These are phyloP conservation scores for Oscheius sp. DNA, from an alignment of 2,888 invertebrate species.

Conservation along the genomic window DNA sequence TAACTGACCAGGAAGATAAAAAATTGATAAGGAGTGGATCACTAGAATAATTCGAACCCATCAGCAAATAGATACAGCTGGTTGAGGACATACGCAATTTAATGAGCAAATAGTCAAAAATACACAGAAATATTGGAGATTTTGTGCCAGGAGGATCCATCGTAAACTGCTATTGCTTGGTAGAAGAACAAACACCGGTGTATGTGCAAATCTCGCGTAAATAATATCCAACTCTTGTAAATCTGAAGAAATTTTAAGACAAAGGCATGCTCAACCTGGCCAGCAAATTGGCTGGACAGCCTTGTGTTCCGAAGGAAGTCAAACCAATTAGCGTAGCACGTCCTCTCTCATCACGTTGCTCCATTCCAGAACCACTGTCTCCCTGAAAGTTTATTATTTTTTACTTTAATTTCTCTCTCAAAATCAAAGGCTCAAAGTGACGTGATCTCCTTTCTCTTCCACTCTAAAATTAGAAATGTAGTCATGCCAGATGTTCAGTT, in stretches of 20 bases:
- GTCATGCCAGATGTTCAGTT: not conserved
- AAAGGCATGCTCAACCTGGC: conserved; percentile 43
- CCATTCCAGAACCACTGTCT: conserved; percentile 64
- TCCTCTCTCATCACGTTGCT: conserved; percentile 56
- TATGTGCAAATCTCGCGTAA: conserved; percentile 56
- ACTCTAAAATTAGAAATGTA: not conserved
- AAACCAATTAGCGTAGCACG: conserved; percentile 58
- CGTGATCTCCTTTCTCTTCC: too few relatives aligned
- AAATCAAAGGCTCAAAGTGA: not conserved
- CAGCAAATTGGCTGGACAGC: conserved; percentile 67
- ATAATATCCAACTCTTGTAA: conserved; percentile 61
- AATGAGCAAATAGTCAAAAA: not conserved
- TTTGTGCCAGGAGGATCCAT: not conserved
- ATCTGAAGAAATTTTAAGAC: conserved; percentile 33
- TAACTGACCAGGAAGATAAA: too few relatives aligned
- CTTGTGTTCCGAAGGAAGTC: conserved; percentile 67
- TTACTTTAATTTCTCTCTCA: not conserved
- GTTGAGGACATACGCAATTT: not conserved
- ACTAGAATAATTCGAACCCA: too few relatives aligned
- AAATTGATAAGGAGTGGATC: too few relatives aligned
- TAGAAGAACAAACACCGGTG: conserved; percentile 62
- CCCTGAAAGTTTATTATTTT: conserved; percentile 52
- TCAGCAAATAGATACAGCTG: too few relatives aligned
- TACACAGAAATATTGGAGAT: not conserved
- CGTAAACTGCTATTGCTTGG: not conserved